These are phyloP conservation scores for Eledona agricola DNA, from an alignment of 2,888 invertebrate genomes.

Conservation along the genomic window DNA sequence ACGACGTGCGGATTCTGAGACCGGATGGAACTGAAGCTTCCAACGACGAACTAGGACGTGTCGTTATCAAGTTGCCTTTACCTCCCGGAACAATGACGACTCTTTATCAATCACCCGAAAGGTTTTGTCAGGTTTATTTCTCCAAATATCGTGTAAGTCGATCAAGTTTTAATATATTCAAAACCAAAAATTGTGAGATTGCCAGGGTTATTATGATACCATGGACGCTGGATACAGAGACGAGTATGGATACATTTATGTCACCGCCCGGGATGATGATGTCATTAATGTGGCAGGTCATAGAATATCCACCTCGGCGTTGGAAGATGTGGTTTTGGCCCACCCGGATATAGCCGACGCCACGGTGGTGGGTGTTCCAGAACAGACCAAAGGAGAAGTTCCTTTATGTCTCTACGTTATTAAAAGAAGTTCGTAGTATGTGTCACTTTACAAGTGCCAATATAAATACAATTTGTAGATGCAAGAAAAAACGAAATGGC, in stretches of 20 bases:
- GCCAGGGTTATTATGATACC: conserved; percentile 89
- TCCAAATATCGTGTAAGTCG: conserved; percentile 77
- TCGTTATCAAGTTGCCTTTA: conserved; percentile 84
- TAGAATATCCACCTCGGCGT: conserved; percentile 84
- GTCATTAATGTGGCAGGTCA: conserved; percentile 96
- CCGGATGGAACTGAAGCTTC: conserved; percentile 76
- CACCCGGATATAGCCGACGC: conserved; percentile 88
- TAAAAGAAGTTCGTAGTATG: conserved; percentile 65
- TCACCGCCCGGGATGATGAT: conserved; percentile 92
- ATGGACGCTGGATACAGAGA: conserved; percentile 94
- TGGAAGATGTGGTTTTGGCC: conserved; percentile 90
- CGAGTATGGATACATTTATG: conserved; percentile 84
- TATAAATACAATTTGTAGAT: conserved; percentile 53
- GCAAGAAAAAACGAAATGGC: conserved; percentile 63
- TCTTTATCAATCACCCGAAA: conserved; percentile 81
- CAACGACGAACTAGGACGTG: conserved; percentile 80
- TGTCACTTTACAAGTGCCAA: conserved; percentile 1
- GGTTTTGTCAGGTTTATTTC: conserved; percentile 85
- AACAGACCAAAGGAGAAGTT: conserved; percentile 88
- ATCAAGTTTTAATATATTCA: neutral
- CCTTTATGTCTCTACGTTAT: conserved; percentile 88
- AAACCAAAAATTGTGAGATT: conserved; percentile 6
- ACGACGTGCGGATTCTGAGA: conserved; percentile 74
- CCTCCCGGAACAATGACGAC: conserved; percentile 90
- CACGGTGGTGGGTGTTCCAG: conserved; percentile 90